phyloP scores from a whole-genome alignment of 1,140 invertebrate genomes.

The Pseudomyrmex sp. region DNA sequence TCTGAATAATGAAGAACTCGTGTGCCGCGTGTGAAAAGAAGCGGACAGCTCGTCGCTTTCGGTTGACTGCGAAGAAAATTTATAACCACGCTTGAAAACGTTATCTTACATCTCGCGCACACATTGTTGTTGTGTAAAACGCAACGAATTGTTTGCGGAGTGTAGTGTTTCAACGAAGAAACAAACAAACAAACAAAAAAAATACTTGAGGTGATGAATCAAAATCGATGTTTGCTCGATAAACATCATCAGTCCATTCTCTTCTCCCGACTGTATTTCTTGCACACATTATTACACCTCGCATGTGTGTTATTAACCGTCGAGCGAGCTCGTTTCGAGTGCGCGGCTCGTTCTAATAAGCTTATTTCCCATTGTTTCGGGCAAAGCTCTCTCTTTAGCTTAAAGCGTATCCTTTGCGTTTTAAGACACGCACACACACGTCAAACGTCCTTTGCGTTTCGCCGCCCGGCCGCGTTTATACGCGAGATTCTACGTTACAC shows the following conservation, averaged over 20 bases:
- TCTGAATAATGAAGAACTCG: constrained; percentile 43
- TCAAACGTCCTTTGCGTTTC: constrained; percentile 53
- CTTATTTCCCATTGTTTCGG: constrained; percentile 18
- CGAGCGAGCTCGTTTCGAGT: not conserved
- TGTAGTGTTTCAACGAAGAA: not conserved
- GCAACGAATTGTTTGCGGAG: not conserved
- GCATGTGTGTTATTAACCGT: not conserved
- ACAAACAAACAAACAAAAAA: not conserved
- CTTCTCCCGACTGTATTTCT: no score
- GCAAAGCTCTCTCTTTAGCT: constrained; percentile 3
- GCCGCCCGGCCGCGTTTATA: constrained; percentile 19
- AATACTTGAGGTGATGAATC: no score
- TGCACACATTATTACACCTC: not conserved
- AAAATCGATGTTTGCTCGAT: no score
- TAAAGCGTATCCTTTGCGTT: not conserved
- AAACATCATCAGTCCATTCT: no score
- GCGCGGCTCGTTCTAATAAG: constrained; percentile 5
- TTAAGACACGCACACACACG: constrained; percentile 18
- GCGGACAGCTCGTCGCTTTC: constrained; percentile 15
- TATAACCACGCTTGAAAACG: constrained; percentile 48
- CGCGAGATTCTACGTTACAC: constrained; percentile 57
- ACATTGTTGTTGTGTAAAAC: no score
- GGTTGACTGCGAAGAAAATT: constrained; percentile 62
- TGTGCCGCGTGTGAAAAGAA: not conserved
- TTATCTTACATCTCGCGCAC: constrained; percentile 11